Base-by-base conservation (phyloP, 2,113 vertebrate species). In the Xyrauchen texanus region DNA sequence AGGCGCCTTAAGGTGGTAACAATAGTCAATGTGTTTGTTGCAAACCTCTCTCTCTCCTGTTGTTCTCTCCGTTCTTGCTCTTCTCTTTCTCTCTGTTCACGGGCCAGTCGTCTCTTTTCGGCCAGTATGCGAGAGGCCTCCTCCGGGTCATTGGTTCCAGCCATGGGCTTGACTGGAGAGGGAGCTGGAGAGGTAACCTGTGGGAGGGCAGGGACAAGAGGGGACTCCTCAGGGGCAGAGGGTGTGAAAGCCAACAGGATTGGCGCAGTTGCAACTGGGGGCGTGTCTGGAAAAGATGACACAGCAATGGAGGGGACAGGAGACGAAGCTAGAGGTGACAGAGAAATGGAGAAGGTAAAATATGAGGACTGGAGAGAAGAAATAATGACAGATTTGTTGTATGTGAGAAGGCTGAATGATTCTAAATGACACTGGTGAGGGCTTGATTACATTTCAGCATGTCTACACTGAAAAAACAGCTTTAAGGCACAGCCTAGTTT, bases 31-130 rank as follows among this genome's bases (percentile, higher is more conserved):
- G 55, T 58, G 6, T 5, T 13, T 58, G 13, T 7, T 15, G 83
- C 93, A 90, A 80, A 97, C 97, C 94, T 95, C 82, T 96, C 94
- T 80, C 83, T 93, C 85, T 96, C 95, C 47, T 95, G 96, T 88
- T 94, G 94, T 76, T 96, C 92, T 4, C 85, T 91, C 8, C 93
- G 92, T 83, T 97, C 96, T 84, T 94, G 93, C 78, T 98, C 96
- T 55, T 98, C 97, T 0, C 92, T 87, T 84, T 98, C 97, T 49
- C 96, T 91, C 90, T 98, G 97, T 88, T 98, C 96, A 0, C 97
- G 90, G 0, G 97, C 97, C 83, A 97, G 95, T 5, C 96, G 90
- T 7, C 97, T 93, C 74, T 95, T 98, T 91, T 97, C 97, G 0
- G 97, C 88, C 89, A 99, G 86, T 79, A 97, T 93, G 64, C 97